These are phyloP conservation scores for Perizoma affinitatum DNA, from an alignment of 2,888 invertebrate species.

Conservation along the genomic window DNA sequence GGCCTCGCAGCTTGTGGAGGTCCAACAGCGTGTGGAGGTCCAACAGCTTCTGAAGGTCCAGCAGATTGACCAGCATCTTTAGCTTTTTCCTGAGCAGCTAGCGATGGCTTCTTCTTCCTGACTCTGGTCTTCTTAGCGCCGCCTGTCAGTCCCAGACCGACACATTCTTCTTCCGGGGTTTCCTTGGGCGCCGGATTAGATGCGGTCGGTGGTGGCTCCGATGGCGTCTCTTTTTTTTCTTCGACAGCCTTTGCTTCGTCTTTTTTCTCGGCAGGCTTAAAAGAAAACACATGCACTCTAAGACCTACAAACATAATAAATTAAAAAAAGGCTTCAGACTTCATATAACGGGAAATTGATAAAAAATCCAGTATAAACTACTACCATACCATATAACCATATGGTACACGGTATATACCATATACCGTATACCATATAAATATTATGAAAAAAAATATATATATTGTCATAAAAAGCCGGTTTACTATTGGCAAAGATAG, in stretches of 20 bases:
- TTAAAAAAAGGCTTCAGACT: too few species aligned
- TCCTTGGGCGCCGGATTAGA: conserved; percentile 16
- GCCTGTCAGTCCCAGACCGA: conserved; percentile 36
- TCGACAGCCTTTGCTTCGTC: conserved; percentile 9
- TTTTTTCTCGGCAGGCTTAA: conserved; percentile 11
- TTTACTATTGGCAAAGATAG: too few species aligned
- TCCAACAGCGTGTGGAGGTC: not conserved
- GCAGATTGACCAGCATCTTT: not conserved
- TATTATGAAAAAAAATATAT: too few species aligned
- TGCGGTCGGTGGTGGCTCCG: not conserved
- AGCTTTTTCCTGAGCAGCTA: conserved; percentile 16
- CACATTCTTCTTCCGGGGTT: conserved; percentile 27
- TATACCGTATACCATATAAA: too few species aligned
- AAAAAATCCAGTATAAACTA: too few species aligned
- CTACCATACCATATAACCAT: too few species aligned
- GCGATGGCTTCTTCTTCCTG: conserved; percentile 35
- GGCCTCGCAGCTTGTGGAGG: not conserved
- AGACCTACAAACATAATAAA: too few species aligned
- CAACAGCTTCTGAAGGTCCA: not conserved
- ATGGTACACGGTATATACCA: too few species aligned
- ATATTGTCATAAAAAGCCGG: too few species aligned
- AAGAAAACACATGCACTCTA: not conserved
- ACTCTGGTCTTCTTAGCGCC: conserved; percentile 33
- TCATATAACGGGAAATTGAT: too few species aligned
- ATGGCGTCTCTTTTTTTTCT: conserved; percentile 12